Percentiles rank a stretch among this genome's conserved stretches.
Conservation (phyloP, 2,888 invertebrate genomes). For the Steromphala cineraria region DNA sequence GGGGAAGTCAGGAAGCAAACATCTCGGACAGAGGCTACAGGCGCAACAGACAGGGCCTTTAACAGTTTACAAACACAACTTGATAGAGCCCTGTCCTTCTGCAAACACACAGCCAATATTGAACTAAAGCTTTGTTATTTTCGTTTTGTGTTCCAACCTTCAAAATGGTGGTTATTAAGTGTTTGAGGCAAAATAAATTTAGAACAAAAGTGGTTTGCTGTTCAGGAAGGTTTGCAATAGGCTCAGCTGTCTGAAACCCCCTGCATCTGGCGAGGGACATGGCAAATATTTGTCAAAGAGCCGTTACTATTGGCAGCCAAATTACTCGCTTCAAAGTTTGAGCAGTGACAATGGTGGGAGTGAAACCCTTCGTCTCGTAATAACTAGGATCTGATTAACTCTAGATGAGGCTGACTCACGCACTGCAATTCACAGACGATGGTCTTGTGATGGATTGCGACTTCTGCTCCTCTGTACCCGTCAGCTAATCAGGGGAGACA, state of each 20-base stretch:
- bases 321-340: background rate
- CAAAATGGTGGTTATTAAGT: background rate
- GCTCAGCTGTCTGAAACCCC: background rate
- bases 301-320: background rate
- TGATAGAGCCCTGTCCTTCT: background rate
- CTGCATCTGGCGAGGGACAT: background rate
- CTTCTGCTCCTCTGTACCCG: background rate
- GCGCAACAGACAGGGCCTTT: background rate
- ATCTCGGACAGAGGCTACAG: background rate
- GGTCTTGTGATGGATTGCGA: background rate
- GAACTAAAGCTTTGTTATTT: background rate
- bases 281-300: background rate
- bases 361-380: background rate
- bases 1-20: background rate
- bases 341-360: background rate
- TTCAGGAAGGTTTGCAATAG: background rate
- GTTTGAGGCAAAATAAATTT: conserved; percentile 1
- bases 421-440: background rate
- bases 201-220: background rate
- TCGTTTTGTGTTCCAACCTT: background rate
- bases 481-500: background rate
- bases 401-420: background rate
- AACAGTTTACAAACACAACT: background rate
- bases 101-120: background rate
- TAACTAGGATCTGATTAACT: conserved; percentile 5